Percentiles rank a stretch among this genome's conserved stretches.
Conservation (phyloP, 2,888 invertebrate genomes). For the Oligia strigilis region DNA sequence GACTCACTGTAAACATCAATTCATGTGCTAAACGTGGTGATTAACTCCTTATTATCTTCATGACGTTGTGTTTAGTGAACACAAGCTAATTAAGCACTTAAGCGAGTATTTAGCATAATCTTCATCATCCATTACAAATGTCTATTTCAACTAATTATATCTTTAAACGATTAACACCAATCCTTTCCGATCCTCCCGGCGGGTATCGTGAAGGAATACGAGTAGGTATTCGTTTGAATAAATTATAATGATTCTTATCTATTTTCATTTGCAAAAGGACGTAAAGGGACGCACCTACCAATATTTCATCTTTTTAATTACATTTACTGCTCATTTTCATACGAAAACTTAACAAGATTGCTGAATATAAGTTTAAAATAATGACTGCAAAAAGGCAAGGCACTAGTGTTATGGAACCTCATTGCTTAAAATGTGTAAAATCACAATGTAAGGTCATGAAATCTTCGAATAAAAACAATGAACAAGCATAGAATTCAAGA, state of each 20-base stretch:
- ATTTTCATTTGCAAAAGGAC: not conserved
- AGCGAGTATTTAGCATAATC: not conserved
- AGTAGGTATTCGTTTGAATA: slow-evolving; percentile 29
- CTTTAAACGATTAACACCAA: not conserved
- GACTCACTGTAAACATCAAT: not conserved
- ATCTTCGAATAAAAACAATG: not conserved
- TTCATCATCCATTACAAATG: not conserved
- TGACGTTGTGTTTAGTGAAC: not conserved
- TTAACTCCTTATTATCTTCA: not conserved
- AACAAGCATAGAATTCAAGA: not conserved
- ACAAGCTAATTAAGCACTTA: not conserved
- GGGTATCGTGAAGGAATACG: not conserved
- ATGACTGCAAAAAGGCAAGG: no score
- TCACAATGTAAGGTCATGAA: no score
- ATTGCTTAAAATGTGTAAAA: not conserved
- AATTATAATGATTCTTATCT: slow-evolving; percentile 14
- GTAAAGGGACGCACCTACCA: not conserved
- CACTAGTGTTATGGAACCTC: no score
- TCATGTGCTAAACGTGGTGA: not conserved
- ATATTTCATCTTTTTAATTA: slow-evolving; percentile 27
- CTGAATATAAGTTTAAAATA: not conserved
- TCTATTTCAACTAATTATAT: not conserved
- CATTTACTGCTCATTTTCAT: not conserved
- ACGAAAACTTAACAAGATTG: not conserved
- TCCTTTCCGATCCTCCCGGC: not conserved